Conservation (phyloP, 2,797 vertebrate species). For the Anisognathus igniventris region DNA sequence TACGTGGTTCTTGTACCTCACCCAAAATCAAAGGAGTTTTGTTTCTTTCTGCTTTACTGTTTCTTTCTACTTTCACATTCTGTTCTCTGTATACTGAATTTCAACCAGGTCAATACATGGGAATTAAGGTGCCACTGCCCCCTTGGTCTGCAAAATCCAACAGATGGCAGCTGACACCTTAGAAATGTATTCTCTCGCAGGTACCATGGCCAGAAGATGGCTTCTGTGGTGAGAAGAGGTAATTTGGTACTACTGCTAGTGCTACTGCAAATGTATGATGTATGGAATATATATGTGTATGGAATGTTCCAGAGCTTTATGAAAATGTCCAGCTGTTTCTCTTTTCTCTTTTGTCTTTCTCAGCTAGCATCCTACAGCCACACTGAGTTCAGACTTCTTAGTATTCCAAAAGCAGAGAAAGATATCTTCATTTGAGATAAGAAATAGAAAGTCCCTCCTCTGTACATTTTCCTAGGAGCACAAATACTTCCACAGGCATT, state of each 20-base stretch:
- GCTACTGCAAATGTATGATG: background rate
- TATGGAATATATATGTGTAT: background rate
- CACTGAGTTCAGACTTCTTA: background rate
- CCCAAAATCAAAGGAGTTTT: background rate
- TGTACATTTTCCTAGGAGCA: background rate
- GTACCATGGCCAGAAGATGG: background rate
- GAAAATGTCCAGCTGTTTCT: background rate
- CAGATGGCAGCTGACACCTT: background rate
- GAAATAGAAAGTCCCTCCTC: background rate
- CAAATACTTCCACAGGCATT: background rate
- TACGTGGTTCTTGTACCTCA: background rate
- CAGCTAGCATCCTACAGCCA: background rate
- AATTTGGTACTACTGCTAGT: background rate
- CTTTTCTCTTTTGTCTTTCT: background rate
- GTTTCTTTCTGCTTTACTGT: background rate
- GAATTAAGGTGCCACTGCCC: background rate
- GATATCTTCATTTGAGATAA: background rate
- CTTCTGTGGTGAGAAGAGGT: background rate
- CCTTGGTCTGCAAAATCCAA: background rate
- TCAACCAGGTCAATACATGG: background rate
- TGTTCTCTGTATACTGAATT: background rate
- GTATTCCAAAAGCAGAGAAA: background rate
- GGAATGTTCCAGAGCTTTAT: background rate
- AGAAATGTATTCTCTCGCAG: background rate
- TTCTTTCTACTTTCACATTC: background rate